phyloP scores from a whole-genome alignment of 2,888 invertebrate species.

The Volucella bombylans region DNA sequence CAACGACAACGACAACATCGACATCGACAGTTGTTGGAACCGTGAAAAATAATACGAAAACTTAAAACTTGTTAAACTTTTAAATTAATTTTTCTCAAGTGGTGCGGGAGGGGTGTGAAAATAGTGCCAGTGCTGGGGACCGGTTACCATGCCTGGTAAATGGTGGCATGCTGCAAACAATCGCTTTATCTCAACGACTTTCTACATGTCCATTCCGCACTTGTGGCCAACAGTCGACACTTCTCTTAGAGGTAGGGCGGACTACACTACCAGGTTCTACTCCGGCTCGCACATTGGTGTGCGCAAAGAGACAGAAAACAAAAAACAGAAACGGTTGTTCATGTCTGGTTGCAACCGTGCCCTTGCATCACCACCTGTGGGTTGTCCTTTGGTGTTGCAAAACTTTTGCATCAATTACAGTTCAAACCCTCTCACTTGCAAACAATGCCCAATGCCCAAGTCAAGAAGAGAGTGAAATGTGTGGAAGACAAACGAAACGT shows the following conservation, averaged over 20 bases:
- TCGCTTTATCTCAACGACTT: conserved; percentile 36
- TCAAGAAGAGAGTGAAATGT: not conserved
- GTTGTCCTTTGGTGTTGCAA: conserved; percentile 44
- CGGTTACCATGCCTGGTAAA: not conserved
- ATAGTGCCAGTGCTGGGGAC: not conserved
- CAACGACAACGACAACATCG: not conserved
- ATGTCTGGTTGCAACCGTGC: not conserved
- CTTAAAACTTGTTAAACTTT: conserved; percentile 72
- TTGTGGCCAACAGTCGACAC: conserved; percentile 57
- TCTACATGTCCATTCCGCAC: conserved; percentile 62
- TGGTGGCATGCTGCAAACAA: conserved; percentile 35
- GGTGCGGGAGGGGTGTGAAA: not conserved
- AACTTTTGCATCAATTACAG: conserved; percentile 70
- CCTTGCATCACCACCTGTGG: conserved; percentile 54
- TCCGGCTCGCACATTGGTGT: not conserved
- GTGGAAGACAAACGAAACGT: not conserved
- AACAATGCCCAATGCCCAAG: conserved; percentile 3
- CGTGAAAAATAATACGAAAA: conserved; percentile 59
- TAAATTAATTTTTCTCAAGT: conserved; percentile 71
- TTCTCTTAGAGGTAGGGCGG: conserved; percentile 7
- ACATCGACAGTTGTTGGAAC: not conserved
- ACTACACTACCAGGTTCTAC: too few relatives aligned
- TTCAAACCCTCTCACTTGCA: conserved; percentile 27
- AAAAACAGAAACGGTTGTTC: not conserved
- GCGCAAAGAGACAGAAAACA: not conserved